These are phyloP conservation scores for Drosophila obscura DNA, from an alignment of 1,140 invertebrate genomes.

Conservation along the genomic window DNA sequence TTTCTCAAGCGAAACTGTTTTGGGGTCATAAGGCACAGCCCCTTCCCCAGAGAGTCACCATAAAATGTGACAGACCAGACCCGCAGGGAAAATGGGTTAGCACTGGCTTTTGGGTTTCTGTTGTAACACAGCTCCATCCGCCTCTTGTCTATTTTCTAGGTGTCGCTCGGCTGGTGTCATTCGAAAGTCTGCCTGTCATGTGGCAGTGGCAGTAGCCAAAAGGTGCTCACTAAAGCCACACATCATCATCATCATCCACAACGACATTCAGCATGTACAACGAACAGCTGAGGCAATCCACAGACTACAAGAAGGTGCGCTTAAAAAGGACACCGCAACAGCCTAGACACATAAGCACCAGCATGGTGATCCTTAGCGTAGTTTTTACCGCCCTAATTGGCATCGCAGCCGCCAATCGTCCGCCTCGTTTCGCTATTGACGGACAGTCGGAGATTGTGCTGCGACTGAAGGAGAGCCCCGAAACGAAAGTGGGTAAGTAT, in stretches of 20 bases:
- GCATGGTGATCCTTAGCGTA: conserved; percentile 25
- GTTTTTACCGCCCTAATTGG: conserved; percentile 49
- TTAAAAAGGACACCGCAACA: conserved; percentile 54
- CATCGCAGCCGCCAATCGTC: conserved; percentile 86
- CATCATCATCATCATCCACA: not conserved
- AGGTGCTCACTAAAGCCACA: conserved; percentile 28
- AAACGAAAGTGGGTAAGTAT: conserved; percentile 92
- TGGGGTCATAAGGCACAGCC: conserved; percentile 72
- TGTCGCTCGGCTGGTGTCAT: conserved; percentile 18
- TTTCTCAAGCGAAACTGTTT: conserved; percentile 74
- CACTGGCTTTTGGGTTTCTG: conserved; percentile 17
- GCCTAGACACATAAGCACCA: conserved; percentile 21
- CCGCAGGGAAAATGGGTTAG: conserved; percentile 65
- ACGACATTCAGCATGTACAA: conserved; percentile 43
- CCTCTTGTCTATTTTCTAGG: conserved; percentile 65
- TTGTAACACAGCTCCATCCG: conserved; percentile 50
- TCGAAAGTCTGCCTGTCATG: conserved; percentile 51
- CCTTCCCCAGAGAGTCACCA: conserved; percentile 3
- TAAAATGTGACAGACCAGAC: conserved; percentile 43
- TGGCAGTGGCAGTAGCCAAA: conserved; percentile 37
- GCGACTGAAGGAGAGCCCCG: conserved; percentile 93
- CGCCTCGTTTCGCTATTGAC: conserved; percentile 92
- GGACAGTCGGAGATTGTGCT: conserved; percentile 95
- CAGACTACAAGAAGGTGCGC: conserved; percentile 72
- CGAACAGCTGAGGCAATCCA: conserved; percentile 34